Percentiles rank a stretch among this genome's conserved stretches.
Conservation (phyloP, 2,797 vertebrate species). For the Lagocephalus sceleratus region DNA sequence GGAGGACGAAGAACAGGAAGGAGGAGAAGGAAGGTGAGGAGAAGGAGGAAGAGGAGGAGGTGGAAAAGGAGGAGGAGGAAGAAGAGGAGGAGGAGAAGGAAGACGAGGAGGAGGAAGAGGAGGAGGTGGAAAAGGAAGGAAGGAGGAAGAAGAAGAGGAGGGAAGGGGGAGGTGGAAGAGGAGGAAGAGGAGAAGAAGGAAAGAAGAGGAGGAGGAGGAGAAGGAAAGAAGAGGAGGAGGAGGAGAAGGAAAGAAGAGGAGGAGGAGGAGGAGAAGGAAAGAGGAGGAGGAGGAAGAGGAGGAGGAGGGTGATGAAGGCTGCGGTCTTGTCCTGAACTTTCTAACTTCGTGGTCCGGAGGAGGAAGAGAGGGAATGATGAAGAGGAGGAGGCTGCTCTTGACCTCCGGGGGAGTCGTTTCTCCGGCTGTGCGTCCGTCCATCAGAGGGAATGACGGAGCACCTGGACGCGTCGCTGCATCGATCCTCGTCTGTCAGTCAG, state of each 20-base stretch:
- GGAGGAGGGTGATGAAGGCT: slow-evolving; percentile 23
- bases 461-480: slow-evolving; percentile 22
- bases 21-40: slow-evolving; percentile 45
- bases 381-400: slow-evolving; percentile 2
- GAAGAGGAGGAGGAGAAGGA: too few relatives aligned
- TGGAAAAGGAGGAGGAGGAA: slow-evolving; percentile 22
- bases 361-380: slow-evolving; percentile 18
- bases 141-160: slow-evolving; percentile 45
- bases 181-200: slow-evolving; percentile 22
- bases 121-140: slow-evolving; percentile 7
- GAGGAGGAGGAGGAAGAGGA: too few relatives aligned
- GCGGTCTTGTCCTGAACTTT: too few relatives aligned
- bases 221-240: slow-evolving; percentile 11
- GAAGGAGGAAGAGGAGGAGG: slow-evolving; percentile 15
- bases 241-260: slow-evolving; percentile 45
- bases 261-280: slow-evolving; percentile 17
- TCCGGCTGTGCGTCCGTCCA: background rate
- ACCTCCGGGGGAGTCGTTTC: too few relatives aligned
- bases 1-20: too few relatives aligned
- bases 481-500: slow-evolving; percentile 48
- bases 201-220: slow-evolving; percentile 41
- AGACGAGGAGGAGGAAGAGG: slow-evolving; percentile 32
- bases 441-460: slow-evolving; percentile 22
- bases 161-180: slow-evolving; percentile 9
- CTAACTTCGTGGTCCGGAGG: too few relatives aligned